Evolutionary conservation across 2,797 vertebrate genomes (phyloP), one percentile per base, ranked within the genome.

Genomic region (Chelon auratus): DNA sequence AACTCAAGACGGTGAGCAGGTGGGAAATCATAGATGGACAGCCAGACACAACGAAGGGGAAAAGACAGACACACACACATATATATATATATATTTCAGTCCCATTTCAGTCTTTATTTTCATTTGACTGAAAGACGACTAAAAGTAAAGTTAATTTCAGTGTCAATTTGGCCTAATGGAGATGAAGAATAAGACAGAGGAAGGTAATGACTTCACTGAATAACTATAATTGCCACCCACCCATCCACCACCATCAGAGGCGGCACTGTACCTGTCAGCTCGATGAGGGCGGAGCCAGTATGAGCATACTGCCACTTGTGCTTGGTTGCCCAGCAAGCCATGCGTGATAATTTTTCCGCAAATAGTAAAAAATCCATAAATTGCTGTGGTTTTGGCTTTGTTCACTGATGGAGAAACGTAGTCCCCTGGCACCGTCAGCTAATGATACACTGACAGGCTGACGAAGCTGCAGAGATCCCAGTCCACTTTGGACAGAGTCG

Each of bases 241-340:
- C 10, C 22, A 18, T 8, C 9, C 48, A 14, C 9, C 48, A 14
- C 17, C 30, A 22, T 7, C 40, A 59, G 22, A 72, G 69, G 36
- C 26, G 48, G 51, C n/a, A 20, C 48, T 64, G 69, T 93, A 94
- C 92, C 93, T 93, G 91, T 85, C 82, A 93, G 87, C 54, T 75
- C 85, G 72, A 92, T 83, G 80, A 92, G 84, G 70, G 79, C 74
- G 58, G 87, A 88, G 78, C 80, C 85, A 22, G 86, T 84, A 77
- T 90, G 90, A 18, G 89, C 88, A 14, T 72, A 89, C 43, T 57
- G 79, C 92, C 91, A 92, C 60, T 78, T 83, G 87, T 91, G 89
- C 86, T 65, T 86, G 79, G 85, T 74, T 52, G 81, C 53, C 89
- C 90, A 87, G 59, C 88, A 91, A 48, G 82, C 82, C 91, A 92